Base-by-base conservation (phyloP, 2,797 vertebrate genomes). In the Apogon hyalosoma region DNA sequence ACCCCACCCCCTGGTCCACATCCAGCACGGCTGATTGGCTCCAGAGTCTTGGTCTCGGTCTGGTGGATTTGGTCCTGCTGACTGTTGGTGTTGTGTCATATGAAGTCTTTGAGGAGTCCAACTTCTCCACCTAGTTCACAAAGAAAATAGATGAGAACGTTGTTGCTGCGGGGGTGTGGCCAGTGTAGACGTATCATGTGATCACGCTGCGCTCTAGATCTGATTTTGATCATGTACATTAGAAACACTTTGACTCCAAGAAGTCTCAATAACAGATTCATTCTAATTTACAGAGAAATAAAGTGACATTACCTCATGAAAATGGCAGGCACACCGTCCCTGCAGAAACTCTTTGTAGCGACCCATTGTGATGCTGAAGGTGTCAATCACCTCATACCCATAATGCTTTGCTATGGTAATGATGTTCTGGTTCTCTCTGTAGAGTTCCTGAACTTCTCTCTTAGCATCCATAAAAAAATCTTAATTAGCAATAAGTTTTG, bases 301-400 rank as follows among this genome's bases (percentile, higher is more conserved):
- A 45, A 9, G 18, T 3, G 10, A 1, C 3, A 1, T 89, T 93
- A 99, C 98, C 96, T 98, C 95, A 42, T 98, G 98, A 51, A 97
- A 99, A 92, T 99, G 97, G 63, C 98, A 98, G 51, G 96, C 96
- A 0, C 98, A 98, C 2, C 91, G 95, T 3, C 98, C 98, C 84
- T 96, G 96, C 60, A 99, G 92, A 79, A 98, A 99, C 87, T 99
- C 98, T 68, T 96, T 97, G 86, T 97, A 93, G 9, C 98, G 94
- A 6, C 97, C 98, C 96, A 97, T 95, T 0, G 98, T 98, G 86
- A 99, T 91, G 69, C 92, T 83, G 74, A 98, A 95, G 0, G 98
- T 98, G 91, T 99, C 97, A 9, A 98, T 94, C 42, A 91, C 97
- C 92, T 98, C 95, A 59, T 95, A 98, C 53, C 95, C 95, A 12